Percentiles rank a stretch among this genome's conserved stretches.
These are phyloP conservation scores for Automeris io DNA, from an alignment of 2,888 invertebrate genomes.

Conservation along the genomic window DNA sequence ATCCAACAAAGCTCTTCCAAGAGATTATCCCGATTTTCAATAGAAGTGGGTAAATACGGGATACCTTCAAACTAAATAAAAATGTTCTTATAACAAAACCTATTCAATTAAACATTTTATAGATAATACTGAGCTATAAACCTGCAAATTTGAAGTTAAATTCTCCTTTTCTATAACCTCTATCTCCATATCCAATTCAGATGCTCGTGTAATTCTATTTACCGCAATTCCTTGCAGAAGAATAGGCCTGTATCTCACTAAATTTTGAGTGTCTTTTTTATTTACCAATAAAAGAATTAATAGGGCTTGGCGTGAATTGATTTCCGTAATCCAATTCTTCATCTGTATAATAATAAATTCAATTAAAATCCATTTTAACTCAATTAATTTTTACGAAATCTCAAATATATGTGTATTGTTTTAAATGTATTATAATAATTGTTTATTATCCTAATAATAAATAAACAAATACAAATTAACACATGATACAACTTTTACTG, in stretches of 20 bases:
- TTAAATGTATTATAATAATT: too few relatives aligned
- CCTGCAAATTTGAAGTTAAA: slow-evolving; percentile 40
- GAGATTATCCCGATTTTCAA: slow-evolving; percentile 43
- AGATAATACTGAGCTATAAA: slow-evolving; percentile 15
- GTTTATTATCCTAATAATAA: too few relatives aligned
- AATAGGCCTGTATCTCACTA: slow-evolving; percentile 44
- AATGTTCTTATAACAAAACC: neutral
- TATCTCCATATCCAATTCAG: slow-evolving; percentile 63
- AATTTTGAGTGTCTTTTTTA: slow-evolving; percentile 55
- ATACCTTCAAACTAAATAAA: slow-evolving; percentile 48
- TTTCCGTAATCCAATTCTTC: slow-evolving; percentile 51
- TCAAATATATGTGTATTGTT: too few relatives aligned
- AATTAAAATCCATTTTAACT: too few relatives aligned
- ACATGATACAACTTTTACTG: too few relatives aligned
- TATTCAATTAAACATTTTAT: too few relatives aligned
- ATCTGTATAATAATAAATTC: too few relatives aligned
- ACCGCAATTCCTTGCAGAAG: slow-evolving; percentile 62
- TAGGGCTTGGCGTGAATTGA: slow-evolving; percentile 53
- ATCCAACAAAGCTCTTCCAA: slow-evolving; percentile 64
- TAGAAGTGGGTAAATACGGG: slow-evolving; percentile 39
- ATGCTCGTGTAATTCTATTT: slow-evolving; percentile 53
- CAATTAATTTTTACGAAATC: too few relatives aligned
- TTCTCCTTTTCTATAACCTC: slow-evolving; percentile 64
- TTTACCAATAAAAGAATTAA: slow-evolving; percentile 49
- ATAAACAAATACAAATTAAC: too few relatives aligned